Percentiles rank a stretch among this genome's conserved stretches.
phyloP scores from a whole-genome alignment of 2,113 vertebrate genomes.

The Conger conger region DNA sequence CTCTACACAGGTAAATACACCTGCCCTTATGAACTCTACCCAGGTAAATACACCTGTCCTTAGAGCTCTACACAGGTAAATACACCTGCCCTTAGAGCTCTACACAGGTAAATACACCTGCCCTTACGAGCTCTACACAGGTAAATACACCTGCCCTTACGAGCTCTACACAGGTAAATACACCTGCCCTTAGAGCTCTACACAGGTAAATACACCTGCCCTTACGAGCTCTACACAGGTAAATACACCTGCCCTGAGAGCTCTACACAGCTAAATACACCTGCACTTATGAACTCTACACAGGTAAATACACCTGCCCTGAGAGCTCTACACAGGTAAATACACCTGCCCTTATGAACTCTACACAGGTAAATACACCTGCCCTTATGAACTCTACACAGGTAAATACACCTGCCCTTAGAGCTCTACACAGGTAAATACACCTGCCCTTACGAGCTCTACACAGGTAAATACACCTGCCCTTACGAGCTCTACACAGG shows the following conservation, averaged over 20 bases:
- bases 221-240: not conserved
- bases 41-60: not conserved
- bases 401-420: too few species aligned
- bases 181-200: too few species aligned
- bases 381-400: too few species aligned
- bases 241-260: not conserved
- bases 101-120: not conserved
- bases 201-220: too few species aligned
- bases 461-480: not conserved
- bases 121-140: not conserved
- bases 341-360: not conserved
- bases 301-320: not conserved
- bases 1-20: conserved; percentile 88
- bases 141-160: not conserved
- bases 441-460: not conserved
- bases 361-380: not conserved
- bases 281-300: not conserved
- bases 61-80: too few species aligned
- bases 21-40: not conserved
- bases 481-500: not conserved
- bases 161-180: too few species aligned
- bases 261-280: too few species aligned
- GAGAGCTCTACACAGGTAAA: too few species aligned
- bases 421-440: too few species aligned
- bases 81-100: not conserved